Conservation (phyloP, 2,888 invertebrate species). For the Arge pagana region DNA sequence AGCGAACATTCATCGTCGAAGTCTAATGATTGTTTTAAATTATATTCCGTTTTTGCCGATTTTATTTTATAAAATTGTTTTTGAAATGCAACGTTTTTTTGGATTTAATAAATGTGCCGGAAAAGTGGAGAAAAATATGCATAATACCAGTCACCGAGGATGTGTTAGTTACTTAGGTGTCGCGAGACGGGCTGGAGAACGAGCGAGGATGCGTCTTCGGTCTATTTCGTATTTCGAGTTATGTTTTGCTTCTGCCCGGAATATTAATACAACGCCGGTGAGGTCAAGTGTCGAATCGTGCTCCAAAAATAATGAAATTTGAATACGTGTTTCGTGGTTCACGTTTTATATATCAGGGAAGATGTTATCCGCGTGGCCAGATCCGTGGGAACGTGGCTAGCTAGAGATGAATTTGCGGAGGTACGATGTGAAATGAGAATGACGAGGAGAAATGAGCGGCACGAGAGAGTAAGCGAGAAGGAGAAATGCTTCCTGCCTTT, state of each 20-base stretch:
- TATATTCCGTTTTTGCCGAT: no score
- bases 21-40: no score
- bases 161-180: no score
- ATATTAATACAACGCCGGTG: constrained; percentile 7
- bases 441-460: constrained; percentile 8
- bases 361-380: constrained; percentile 20
- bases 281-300: constrained; percentile 21
- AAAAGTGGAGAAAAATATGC: no score
- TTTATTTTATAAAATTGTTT: no score
- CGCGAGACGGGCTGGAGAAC: no score
- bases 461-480: no score
- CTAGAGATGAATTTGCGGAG: constrained; percentile 15
- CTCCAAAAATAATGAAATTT: constrained; percentile 22
- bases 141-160: no score
- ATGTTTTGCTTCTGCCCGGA: constrained; percentile 5
- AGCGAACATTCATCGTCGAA: no score
- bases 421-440: constrained; percentile 11
- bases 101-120: no score
- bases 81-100: no score
- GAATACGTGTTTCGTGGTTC: constrained; percentile 11
- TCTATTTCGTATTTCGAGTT: constrained; percentile 14
- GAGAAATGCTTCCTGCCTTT: constrained; percentile 17
- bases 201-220: no score
- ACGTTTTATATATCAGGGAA: not conserved
- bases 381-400: constrained; percentile 17